These are phyloP conservation scores for Leptobrachium leishanense DNA, from an alignment of 2,113 vertebrate genomes.

Conservation along the genomic window DNA sequence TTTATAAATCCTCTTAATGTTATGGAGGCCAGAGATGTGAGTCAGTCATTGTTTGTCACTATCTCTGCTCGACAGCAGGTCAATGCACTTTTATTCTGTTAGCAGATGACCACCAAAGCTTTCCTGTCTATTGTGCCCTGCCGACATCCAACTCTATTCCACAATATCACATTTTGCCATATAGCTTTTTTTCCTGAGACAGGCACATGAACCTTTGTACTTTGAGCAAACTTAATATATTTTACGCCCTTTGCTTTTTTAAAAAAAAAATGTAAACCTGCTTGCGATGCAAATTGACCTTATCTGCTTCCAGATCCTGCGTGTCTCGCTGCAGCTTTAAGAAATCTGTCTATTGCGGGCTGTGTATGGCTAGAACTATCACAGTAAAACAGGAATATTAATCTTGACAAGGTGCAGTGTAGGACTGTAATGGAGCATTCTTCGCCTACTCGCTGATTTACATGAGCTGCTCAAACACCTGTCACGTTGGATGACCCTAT, in stretches of 20 bases:
- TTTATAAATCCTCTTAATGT: too few species aligned
- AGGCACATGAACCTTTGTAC: too few species aligned
- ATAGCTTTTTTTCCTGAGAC: too few species aligned
- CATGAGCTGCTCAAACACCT: conserved; percentile 45
- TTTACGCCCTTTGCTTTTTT: background rate
- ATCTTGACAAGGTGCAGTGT: conserved; percentile 39
- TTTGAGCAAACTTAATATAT: background rate
- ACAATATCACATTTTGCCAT: too few species aligned
- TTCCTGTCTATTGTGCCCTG: too few species aligned
- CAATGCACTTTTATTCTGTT: too few species aligned
- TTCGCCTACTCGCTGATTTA: conserved; percentile 44
- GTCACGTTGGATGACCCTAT: conserved; percentile 48
- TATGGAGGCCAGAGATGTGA: too few species aligned
- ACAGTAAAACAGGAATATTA: conserved; percentile 34
- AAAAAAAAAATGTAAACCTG: background rate
- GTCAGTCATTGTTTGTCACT: too few species aligned
- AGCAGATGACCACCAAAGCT: too few species aligned
- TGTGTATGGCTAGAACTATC: conserved; percentile 14
- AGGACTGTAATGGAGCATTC: conserved; percentile 43
- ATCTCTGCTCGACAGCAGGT: too few species aligned
- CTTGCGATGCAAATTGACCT: background rate
- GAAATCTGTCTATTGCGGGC: conserved; percentile 2
- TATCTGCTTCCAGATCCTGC: background rate
- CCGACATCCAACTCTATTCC: too few species aligned
- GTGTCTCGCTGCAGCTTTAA: conserved; percentile 7